Conservation (phyloP, 2,113 vertebrate genomes). For the Paradoxurus hermaphroditus region DNA sequence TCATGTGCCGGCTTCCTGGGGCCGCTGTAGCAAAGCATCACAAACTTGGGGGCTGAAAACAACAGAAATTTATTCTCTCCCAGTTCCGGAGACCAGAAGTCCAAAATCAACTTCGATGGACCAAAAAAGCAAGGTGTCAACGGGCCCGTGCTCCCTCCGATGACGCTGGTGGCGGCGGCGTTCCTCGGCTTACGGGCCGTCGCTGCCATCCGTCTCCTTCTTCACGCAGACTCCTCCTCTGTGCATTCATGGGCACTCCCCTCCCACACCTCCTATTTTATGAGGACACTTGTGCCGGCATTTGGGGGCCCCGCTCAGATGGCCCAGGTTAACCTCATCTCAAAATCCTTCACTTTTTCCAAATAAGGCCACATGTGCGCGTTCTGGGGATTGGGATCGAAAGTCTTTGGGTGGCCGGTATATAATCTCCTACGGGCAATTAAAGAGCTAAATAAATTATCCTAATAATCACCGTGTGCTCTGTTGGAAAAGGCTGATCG, state of each 20-base stretch:
- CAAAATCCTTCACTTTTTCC: neutral
- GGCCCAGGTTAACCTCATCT: neutral
- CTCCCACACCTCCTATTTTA: neutral
- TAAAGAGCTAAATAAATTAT: neutral
- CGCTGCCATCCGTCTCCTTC: neutral
- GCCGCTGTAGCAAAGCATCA: neutral
- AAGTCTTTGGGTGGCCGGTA: neutral
- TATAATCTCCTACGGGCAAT: neutral
- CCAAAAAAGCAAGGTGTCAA: neutral
- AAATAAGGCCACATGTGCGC: neutral
- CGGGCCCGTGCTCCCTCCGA: fast-evolving
- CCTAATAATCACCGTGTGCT: neutral
- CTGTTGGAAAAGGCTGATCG: neutral
- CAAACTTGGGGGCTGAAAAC: neutral
- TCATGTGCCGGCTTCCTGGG: neutral
- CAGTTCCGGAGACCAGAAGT: neutral
- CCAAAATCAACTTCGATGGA: neutral
- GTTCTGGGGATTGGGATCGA: neutral
- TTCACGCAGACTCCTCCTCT: too few species aligned
- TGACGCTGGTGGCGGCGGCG: neutral
- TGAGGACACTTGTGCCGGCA: neutral
- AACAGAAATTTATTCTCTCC: neutral
- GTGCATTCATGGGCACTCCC: neutral
- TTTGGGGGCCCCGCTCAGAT: neutral
- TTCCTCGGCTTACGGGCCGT: neutral